Base-by-base conservation (phyloP, 1,140 invertebrate genomes). In the Sitophilus oryzae region DNA sequence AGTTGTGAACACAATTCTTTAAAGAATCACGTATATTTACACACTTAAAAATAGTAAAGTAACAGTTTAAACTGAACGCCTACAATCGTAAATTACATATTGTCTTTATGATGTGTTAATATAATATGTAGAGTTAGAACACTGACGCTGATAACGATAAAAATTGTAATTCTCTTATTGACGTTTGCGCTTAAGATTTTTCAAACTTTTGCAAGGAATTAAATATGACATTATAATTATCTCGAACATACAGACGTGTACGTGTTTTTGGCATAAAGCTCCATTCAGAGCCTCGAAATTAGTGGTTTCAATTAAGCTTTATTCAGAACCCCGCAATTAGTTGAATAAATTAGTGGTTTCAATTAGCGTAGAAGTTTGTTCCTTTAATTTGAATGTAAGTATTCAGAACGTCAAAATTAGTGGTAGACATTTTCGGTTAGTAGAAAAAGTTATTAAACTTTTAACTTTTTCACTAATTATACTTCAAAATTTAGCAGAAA, bases 151-250 rank as follows among this genome's bases (percentile, higher is more conserved):
- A 44, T 44, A 44, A 44, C n/a, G 16, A 42, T 42, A 20, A 11
- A 37, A n/a, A n/a, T 48, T 36, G 30, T 48, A 48, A 52, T 35
- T 52, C 49, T 43, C 44, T 41, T 50, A 52, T 52, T 52, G 49
- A 43, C 49, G 49, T 52, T 43, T 40, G n/a, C 16, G 23, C n/a
- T 51, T 52, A 52, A 52, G 37, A 52, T 19, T 43, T 18, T 34
- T 14, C 23, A 52, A 52, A 52, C 49, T 40, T 10, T 42, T 2
- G 25, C 49, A 52, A 52, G 49, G 49, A 38, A 43, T 52, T 42
- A 42, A 34, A 18, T 50, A 15, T 42, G 38, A 43, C n/a, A n/a
- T n/a, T n/a, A n/a, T 52, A 42, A 35, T 43, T 40, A 52, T 35
- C 49, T 34, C 44, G 18, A 52, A 35, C 36, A 52, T 18, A 52